A percentile compares a stretch with the other conserved stretches of the same genome.
phyloP scores from a whole-genome alignment of 2,113 vertebrate species.

The Psophia crepitans region DNA sequence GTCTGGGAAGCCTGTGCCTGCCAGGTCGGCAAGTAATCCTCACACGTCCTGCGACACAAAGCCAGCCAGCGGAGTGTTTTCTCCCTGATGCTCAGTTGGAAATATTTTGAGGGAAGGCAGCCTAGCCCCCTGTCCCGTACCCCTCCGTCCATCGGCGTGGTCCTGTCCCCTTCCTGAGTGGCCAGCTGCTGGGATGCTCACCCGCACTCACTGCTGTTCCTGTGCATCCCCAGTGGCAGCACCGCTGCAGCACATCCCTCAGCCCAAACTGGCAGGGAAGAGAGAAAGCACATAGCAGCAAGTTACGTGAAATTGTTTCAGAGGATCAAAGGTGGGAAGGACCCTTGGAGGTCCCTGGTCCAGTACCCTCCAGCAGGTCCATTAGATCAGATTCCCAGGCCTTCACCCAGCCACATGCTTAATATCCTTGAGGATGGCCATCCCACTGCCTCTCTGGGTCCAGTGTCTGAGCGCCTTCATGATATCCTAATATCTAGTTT shows the following conservation, averaged over 20 bases:
- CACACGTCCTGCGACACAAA: constrained; percentile 26
- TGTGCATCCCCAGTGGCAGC: not conserved
- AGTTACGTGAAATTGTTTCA: not conserved
- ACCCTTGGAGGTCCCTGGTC: not conserved
- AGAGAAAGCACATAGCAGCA: not conserved
- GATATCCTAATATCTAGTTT: not conserved
- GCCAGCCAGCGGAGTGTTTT: not conserved
- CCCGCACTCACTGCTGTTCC: accelerated
- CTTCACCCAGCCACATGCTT: not conserved
- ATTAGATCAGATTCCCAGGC: not conserved
- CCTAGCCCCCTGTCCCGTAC: accelerated
- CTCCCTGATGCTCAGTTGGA: not conserved
- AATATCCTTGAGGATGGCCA: not conserved
- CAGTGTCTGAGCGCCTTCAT: accelerated
- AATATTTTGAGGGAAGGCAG: not conserved
- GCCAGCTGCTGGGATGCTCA: not conserved
- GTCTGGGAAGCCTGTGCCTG: constrained; percentile 37
- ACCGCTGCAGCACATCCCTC: not conserved
- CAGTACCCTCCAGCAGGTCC: not conserved
- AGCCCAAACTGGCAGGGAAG: accelerated
- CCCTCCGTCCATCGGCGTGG: accelerated
- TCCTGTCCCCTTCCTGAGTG: not conserved
- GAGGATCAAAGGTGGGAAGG: not conserved
- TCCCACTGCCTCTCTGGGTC: not conserved
- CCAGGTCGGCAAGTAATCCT: constrained; percentile 16